These are phyloP conservation scores for Heliconius hewitsoni DNA, from an alignment of 1,140 invertebrate genomes.

Conservation along the genomic window DNA sequence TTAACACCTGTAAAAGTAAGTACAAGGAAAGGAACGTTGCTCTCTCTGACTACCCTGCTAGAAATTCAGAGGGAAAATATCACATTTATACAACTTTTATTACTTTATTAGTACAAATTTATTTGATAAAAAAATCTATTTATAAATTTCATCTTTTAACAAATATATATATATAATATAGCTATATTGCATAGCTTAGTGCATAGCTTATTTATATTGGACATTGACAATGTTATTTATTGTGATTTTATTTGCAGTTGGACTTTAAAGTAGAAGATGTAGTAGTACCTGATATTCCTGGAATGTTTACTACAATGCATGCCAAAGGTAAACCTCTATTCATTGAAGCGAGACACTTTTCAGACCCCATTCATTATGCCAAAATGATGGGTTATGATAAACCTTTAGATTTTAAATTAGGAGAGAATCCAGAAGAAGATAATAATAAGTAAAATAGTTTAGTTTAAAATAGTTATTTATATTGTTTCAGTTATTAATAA, in stretches of 20 bases:
- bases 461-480: conserved; percentile 17
- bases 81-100: too few relatives aligned
- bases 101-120: too few relatives aligned
- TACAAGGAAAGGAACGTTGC: not conserved
- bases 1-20: conserved; percentile 83
- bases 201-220: too few relatives aligned
- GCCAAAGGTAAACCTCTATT: conserved; percentile 88
- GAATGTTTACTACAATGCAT: conserved; percentile 90
- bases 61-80: too few relatives aligned
- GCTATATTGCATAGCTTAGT: too few relatives aligned
- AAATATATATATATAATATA: too few relatives aligned
- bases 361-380: conserved; percentile 87
- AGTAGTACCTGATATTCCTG: conserved; percentile 87
- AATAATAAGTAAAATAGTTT: conserved; percentile 47
- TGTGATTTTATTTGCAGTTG: conserved; percentile 81
- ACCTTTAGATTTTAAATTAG: conserved; percentile 90
- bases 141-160: too few relatives aligned
- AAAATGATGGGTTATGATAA: conserved; percentile 95
- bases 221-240: too few relatives aligned
- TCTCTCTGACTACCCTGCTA: too few relatives aligned
- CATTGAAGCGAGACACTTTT: conserved; percentile 87
- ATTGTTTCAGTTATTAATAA: conserved; percentile 21
- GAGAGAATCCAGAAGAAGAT: conserved; percentile 51
- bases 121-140: too few relatives aligned
- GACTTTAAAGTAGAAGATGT: conserved; percentile 90